Conservation (phyloP, 2,113 vertebrate species). For the Cyphomyrus plagiostoma region DNA sequence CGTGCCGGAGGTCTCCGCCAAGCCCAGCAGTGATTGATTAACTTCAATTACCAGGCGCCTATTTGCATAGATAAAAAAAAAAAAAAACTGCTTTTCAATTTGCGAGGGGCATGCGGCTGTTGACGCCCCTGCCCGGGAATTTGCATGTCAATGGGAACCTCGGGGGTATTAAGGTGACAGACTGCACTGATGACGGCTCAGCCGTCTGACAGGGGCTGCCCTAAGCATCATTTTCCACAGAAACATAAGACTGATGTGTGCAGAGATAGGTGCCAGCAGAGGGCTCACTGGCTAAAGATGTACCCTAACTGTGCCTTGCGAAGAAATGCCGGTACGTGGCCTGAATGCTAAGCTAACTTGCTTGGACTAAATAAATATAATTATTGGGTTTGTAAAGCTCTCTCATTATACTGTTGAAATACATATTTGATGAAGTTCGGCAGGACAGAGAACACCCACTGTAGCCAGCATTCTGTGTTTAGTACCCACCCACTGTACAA, state of each 20-base stretch:
- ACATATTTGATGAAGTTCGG: background rate
- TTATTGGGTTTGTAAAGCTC: background rate
- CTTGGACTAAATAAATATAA: background rate
- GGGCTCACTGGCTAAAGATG: background rate
- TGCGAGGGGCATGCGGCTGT: slow-evolving; percentile 97
- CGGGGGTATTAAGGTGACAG: slow-evolving; percentile 95
- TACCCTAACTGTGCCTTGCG: background rate
- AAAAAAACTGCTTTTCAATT: slow-evolving; percentile 99
- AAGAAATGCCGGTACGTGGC: background rate
- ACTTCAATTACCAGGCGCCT: slow-evolving; percentile 99
- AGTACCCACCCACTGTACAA: background rate
- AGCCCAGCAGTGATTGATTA: slow-evolving; percentile 99
- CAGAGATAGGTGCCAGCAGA: background rate
- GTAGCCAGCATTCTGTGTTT: background rate
- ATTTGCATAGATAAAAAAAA: slow-evolving; percentile 99
- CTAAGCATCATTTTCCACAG: background rate
- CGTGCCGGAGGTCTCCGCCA: slow-evolving; percentile 99
- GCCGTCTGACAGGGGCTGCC: background rate
- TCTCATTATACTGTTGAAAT: background rate
- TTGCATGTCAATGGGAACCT: slow-evolving; percentile 99
- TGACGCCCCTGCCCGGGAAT: slow-evolving; percentile 96
- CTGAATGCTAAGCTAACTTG: background rate
- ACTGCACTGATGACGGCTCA: slow-evolving; percentile 34
- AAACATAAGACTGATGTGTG: background rate
- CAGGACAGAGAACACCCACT: background rate